Evolutionary conservation across 2,113 vertebrate genomes (phyloP).

Genomic region (Eudyptes chrysolophus): DNA sequence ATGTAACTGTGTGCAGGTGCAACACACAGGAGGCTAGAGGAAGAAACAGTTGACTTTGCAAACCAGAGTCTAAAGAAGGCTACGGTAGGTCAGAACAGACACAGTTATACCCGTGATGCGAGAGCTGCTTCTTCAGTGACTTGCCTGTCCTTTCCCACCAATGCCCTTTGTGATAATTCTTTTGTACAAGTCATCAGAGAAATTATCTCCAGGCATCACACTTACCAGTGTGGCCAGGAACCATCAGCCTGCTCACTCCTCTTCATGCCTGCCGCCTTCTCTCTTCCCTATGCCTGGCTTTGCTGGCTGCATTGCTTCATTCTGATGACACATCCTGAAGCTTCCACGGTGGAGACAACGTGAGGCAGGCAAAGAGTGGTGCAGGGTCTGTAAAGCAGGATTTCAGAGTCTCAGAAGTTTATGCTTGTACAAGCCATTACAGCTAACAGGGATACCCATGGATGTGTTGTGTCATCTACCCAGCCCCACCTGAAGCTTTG

Average conservation of each 20-base stretch:
- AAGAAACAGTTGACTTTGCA: neutral
- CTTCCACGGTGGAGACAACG: neutral
- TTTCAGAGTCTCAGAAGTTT: neutral
- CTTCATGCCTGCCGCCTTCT: neutral
- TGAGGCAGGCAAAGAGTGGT: neutral
- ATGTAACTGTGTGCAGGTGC: neutral
- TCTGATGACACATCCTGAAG: neutral
- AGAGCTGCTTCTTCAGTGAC: neutral
- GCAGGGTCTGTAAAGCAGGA: neutral
- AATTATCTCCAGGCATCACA: neutral
- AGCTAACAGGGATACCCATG: neutral
- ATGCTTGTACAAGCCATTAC: neutral
- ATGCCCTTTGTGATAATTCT: neutral
- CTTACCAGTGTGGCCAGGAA: neutral
- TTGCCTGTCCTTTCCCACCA: neutral
- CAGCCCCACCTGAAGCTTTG: neutral
- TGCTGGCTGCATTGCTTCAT: neutral
- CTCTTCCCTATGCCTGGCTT: neutral
- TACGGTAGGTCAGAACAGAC: fast-evolving
- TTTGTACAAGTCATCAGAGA: neutral
- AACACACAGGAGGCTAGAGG: neutral
- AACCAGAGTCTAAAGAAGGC: neutral
- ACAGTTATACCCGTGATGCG: fast-evolving
- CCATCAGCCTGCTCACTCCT: neutral
- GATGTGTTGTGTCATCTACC: neutral